Conservation (phyloP, 2,888 invertebrate genomes). For the Pachymerium ferrugineum region DNA sequence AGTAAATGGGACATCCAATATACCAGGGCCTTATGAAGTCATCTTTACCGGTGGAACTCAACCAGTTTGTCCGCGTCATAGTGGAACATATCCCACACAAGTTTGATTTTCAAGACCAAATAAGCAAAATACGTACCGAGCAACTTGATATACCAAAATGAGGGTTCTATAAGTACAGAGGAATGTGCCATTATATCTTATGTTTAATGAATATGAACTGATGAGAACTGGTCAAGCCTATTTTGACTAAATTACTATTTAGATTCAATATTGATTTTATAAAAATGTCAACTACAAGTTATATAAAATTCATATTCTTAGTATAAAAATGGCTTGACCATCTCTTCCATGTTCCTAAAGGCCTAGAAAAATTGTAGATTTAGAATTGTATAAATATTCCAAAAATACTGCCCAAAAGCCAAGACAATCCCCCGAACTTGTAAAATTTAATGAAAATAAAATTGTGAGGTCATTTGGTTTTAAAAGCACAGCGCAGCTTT, state of each 20-base stretch:
- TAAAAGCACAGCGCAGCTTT: no score
- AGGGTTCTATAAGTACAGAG: not conserved
- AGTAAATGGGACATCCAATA: not conserved
- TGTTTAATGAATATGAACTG: not conserved
- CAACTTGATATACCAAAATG: no score
- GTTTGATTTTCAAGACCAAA: not conserved
- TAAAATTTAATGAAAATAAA: not conserved
- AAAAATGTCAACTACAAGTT: no score
- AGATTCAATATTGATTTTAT: not conserved
- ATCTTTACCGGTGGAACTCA: conserved; percentile 1
- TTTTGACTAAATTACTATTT: not conserved
- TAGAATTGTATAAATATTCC: not conserved
- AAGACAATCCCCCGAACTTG: not conserved
- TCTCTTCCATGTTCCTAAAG: not conserved
- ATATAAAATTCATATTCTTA: no score
- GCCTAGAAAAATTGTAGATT: not conserved
- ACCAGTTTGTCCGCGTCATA: conserved; percentile 1
- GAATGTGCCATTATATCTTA: conserved; percentile 10
- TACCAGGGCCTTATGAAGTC: conserved; percentile 14
- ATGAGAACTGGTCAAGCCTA: not conserved
- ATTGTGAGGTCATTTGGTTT: not conserved
- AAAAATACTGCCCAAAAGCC: conserved; percentile 14
- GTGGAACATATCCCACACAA: not conserved
- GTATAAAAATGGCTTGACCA: no score
- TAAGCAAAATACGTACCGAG: no score